These are phyloP conservation scores for Parotocinclus haroldoi DNA, from an alignment of 2,797 vertebrate genomes.

Conservation along the genomic window DNA sequence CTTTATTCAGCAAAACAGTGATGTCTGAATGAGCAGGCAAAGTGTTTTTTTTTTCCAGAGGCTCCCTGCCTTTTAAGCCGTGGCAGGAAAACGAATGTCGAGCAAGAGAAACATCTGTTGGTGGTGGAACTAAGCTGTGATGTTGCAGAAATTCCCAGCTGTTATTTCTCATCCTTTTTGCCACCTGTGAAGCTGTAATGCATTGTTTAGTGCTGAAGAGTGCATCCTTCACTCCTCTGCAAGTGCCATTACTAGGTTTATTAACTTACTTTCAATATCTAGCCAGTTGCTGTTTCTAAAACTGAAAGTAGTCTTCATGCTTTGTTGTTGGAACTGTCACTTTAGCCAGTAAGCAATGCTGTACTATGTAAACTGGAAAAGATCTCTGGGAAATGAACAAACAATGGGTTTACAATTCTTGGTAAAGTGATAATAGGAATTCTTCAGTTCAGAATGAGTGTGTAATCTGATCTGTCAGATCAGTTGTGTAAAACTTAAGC, in stretches of 20 bases:
- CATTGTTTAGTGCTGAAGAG: slow-evolving; percentile 51
- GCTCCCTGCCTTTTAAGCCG: slow-evolving; percentile 43
- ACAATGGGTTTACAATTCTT: no score
- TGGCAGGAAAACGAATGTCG: slow-evolving; percentile 49
- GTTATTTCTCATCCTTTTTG: slow-evolving; percentile 42
- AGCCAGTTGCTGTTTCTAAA: no score
- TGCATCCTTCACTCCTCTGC: slow-evolving; percentile 35
- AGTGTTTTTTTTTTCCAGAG: slow-evolving; percentile 15
- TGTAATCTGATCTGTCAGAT: no score
- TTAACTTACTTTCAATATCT: no score
- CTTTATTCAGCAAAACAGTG: slow-evolving; percentile 41
- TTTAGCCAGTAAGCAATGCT: no score
- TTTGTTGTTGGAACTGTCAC: no score
- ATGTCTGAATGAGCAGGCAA: slow-evolving; percentile 45
- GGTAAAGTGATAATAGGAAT: no score
- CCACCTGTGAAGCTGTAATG: slow-evolving; percentile 53
- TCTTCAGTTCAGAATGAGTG: no score
- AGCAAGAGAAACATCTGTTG: slow-evolving; percentile 52
- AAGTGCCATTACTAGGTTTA: slow-evolving; percentile 10
- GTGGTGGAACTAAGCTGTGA: slow-evolving; percentile 37
- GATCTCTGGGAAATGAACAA: no score
- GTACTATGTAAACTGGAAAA: no score
- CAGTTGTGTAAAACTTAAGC: no score
- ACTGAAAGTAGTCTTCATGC: no score
- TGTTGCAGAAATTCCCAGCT: slow-evolving; percentile 49